Percentiles rank a stretch among this genome's conserved stretches.
Evolutionary conservation across 2,797 vertebrate species (phyloP).

Genomic region (Mormyrus hasselquistii): DNA sequence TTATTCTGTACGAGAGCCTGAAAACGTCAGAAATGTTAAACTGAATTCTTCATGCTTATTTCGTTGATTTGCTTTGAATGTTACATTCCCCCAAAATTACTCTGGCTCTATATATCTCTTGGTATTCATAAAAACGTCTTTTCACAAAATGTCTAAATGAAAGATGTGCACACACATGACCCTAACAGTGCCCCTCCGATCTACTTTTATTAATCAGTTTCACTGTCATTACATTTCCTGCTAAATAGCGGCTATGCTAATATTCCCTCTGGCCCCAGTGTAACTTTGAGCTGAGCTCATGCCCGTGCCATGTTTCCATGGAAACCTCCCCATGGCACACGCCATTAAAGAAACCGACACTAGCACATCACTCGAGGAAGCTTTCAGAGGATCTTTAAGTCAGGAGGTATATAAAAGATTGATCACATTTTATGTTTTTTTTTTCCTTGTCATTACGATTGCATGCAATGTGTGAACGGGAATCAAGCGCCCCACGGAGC

Average conservation of each 20-base stretch:
- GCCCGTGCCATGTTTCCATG: constrained; percentile 64
- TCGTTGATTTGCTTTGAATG: background rate
- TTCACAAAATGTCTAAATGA: background rate
- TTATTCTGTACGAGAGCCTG: background rate
- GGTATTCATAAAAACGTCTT: background rate
- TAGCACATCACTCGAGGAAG: constrained; percentile 56
- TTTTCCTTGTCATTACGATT: background rate
- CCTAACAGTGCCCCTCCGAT: constrained; percentile 33
- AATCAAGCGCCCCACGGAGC: background rate
- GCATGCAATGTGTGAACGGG: constrained; percentile 11
- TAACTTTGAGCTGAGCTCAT: constrained; percentile 53
- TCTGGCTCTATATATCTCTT: background rate
- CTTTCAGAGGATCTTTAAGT: constrained; percentile 47
- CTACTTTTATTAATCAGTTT: constrained; percentile 56
- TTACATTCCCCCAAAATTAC: background rate
- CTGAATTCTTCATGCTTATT: background rate
- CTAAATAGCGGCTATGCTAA: constrained; percentile 50
- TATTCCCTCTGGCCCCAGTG: constrained; percentile 53
- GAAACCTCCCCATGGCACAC: constrained; percentile 61
- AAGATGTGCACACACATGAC: background rate
- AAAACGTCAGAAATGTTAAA: background rate
- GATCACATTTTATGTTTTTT: constrained; percentile 24
- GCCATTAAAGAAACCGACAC: constrained; percentile 63
- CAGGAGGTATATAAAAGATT: constrained; percentile 16
- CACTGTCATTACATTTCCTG: constrained; percentile 57